Conservation (phyloP, 2,888 invertebrate genomes). For the Meteorus colon region DNA sequence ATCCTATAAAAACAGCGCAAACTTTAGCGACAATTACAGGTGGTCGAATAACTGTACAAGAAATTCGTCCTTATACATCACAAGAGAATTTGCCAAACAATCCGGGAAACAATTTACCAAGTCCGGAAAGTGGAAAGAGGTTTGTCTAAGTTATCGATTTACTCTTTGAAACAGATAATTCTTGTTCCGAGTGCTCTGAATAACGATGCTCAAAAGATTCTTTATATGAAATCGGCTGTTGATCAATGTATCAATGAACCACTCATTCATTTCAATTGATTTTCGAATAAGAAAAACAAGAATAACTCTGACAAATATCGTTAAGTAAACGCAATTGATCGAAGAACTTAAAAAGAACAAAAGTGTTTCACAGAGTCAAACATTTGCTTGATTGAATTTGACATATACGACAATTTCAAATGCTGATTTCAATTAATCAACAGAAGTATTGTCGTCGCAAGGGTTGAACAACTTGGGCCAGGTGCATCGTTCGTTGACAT, state of each 20-base stretch:
- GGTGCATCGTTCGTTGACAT: constrained; percentile 69
- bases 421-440: constrained; percentile 25
- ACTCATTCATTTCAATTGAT: too few species aligned
- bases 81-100: constrained; percentile 53
- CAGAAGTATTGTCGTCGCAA: constrained; percentile 69
- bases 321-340: too few species aligned
- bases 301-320: too few species aligned
- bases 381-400: too few species aligned
- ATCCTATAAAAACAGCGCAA: constrained; percentile 83
- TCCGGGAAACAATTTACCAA: constrained; percentile 48
- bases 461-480: constrained; percentile 65
- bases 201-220: too few species aligned
- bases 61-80: constrained; percentile 80
- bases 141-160: constrained; percentile 43
- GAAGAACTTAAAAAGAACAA: too few species aligned
- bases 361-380: too few species aligned
- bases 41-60: constrained; percentile 84
- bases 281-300: too few species aligned
- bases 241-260: too few species aligned
- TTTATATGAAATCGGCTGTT: too few species aligned
- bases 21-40: constrained; percentile 86
- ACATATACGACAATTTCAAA: too few species aligned
- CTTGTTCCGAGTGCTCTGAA: background rate
- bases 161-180: background rate
- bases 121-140: constrained; percentile 60